Evolutionary conservation across 2,113 vertebrate species (phyloP), one percentile per base, ranked within the genome.

Genomic region (Passerina amoena): DNA sequence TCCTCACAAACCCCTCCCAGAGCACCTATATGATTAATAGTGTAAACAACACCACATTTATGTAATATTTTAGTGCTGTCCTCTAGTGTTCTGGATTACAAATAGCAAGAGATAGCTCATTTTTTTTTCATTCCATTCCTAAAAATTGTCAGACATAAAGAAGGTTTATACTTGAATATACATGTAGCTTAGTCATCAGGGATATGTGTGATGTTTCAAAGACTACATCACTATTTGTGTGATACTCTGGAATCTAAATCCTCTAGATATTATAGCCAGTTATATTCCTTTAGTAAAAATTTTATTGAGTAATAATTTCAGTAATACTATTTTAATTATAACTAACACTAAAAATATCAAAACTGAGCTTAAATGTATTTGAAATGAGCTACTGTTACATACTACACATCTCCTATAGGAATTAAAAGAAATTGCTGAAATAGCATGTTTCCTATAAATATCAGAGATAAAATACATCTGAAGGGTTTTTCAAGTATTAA

Each of bases 41-140:
- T 65, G 51, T 91, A 89, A 96, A 97, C 95, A 93, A 94, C 70
- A 94, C 88, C 60, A 70, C 24, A 78, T 79, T 72, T 65, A 93
- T 92, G 92, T 64, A 96, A 95, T 96, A 97, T 91, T 89, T 95
- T 89, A 97, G 96, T 97, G 97, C 97, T 97, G 95, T 95, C 97
- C 96, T 97, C 97, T 98, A 97, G 97, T 90, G 97, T 97, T 96
- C 86, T 79, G 73, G 35, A 31, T 76, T 54, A 88, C 72, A 96
- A 97, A 97, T 15, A 97, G 65, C 97, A 97, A 87, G 79, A 24
- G 33, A 77, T 71, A 82, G 20, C 8, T 86, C 47, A 20, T 17
- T 33, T 44, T 27, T 60, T 64, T 70, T 60, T 45, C 37, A 35
- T 76, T 71, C 56, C 14, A 48, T 68, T 90, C 40, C 60, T 45